Percentiles rank a stretch among this genome's conserved stretches.
Conservation (phyloP, 2,888 invertebrate species). For the Troides aeacus region DNA sequence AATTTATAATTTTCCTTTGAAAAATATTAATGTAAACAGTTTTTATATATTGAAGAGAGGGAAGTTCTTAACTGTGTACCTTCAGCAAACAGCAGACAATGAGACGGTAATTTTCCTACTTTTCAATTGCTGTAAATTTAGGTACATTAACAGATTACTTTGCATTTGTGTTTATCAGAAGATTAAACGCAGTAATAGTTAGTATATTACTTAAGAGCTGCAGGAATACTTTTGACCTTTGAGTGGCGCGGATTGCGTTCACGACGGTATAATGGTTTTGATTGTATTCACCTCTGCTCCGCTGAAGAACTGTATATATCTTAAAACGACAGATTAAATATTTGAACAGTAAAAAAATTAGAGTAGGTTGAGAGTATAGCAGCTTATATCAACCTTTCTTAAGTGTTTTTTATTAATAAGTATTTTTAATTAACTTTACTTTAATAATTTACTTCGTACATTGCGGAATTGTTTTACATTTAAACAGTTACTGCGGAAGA, state of each 20-base stretch:
- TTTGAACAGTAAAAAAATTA: too few relatives aligned
- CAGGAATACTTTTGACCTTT: slow-evolving; percentile 26
- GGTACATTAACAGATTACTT: too few relatives aligned
- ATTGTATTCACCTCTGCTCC: background rate
- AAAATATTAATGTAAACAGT: too few relatives aligned
- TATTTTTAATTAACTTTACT: too few relatives aligned
- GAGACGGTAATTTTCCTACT: background rate
- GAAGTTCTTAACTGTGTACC: too few relatives aligned
- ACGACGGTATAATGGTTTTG: background rate
- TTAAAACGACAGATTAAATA: background rate
- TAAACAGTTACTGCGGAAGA: background rate
- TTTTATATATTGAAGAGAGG: too few relatives aligned
- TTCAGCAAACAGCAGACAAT: background rate
- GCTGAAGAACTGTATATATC: background rate
- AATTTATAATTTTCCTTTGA: too few relatives aligned
- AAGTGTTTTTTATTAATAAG: too few relatives aligned
- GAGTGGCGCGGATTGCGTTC: slow-evolving; percentile 10
- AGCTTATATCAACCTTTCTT: too few relatives aligned
- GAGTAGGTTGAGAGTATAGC: too few relatives aligned
- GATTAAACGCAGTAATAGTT: background rate
- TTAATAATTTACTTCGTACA: background rate
- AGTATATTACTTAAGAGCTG: background rate
- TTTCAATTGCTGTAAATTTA: background rate
- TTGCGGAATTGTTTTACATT: background rate
- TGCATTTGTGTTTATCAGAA: slow-evolving; percentile 8